A percentile compares a stretch with the other conserved stretches of the same genome.
These are phyloP conservation scores for Carapus acus DNA, from an alignment of 2,797 vertebrate species.

Conservation along the genomic window DNA sequence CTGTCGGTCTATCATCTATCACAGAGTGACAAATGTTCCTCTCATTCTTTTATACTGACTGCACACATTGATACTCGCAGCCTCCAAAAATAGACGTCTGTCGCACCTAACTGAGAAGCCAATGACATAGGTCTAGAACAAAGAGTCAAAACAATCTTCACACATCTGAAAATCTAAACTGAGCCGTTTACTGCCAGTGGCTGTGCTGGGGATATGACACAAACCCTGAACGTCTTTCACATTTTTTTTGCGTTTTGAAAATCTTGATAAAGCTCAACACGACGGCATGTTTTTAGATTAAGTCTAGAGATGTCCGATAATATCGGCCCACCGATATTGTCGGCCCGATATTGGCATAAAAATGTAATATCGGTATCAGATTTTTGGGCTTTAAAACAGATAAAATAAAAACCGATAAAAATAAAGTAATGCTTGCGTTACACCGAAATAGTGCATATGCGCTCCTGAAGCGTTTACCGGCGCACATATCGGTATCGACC, in stretches of 20 bases:
- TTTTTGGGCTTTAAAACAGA: no score
- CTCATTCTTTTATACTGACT: conserved; percentile 57
- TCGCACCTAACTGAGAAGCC: conserved; percentile 40
- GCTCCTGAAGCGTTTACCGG: no score
- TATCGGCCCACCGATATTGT: no score
- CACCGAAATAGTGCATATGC: no score
- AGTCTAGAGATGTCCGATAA: no score
- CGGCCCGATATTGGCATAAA: no score
- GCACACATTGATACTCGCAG: conserved; percentile 32
- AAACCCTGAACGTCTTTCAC: conserved; percentile 15
- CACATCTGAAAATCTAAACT: conserved; percentile 29
- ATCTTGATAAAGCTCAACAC: background rate
- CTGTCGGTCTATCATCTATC: conserved; percentile 57
- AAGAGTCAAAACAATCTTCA: conserved; percentile 46
- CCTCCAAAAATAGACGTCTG: conserved; percentile 51
- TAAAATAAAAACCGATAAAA: no score
- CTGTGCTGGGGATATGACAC: conserved; percentile 29
- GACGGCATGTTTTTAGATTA: no score
- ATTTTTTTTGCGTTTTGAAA: conserved; percentile 14
- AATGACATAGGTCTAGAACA: conserved; percentile 31
- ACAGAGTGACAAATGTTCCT: conserved; percentile 65
- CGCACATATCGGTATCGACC: no score
- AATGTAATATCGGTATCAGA: no score
- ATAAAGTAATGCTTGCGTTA: no score
- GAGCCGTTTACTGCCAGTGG: conserved; percentile 44